Conservation (phyloP, 2,888 invertebrate genomes). For the Drosophila lutescens region DNA sequence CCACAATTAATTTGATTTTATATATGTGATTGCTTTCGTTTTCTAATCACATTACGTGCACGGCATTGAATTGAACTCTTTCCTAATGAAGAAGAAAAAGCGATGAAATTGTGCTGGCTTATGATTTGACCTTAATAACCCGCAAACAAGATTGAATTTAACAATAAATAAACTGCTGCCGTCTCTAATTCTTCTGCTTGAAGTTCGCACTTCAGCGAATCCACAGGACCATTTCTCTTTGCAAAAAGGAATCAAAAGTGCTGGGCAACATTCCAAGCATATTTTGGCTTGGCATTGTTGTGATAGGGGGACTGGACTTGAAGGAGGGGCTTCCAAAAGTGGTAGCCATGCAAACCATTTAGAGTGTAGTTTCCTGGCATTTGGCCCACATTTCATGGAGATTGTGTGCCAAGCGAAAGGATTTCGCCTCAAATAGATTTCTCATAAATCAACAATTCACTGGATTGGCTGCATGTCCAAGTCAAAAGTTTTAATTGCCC, state of each 20-base stretch:
- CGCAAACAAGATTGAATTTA: constrained; percentile 18
- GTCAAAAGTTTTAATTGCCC: constrained; percentile 46
- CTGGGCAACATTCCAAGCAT: constrained; percentile 34
- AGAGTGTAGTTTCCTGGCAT: constrained; percentile 15
- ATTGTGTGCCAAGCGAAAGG: constrained; percentile 5
- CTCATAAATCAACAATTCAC: constrained; percentile 25
- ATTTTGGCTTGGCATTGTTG: constrained; percentile 14
- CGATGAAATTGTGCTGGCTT: constrained; percentile 21
- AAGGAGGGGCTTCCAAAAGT: not conserved
- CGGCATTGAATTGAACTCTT: constrained; percentile 11
- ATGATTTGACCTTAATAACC: constrained; percentile 1
- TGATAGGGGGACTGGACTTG: not conserved
- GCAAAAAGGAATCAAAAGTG: constrained; percentile 19
- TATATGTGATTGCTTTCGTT: constrained; percentile 16
- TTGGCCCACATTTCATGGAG: constrained; percentile 28
- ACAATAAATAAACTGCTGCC: constrained; percentile 51
- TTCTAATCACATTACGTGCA: constrained; percentile 60
- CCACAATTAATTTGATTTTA: constrained; percentile 34
- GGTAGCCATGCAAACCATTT: constrained; percentile 43
- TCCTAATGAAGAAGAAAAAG: not conserved
- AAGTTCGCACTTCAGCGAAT: constrained; percentile 60
- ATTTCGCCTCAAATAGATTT: constrained; percentile 27
- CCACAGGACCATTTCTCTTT: constrained; percentile 4
- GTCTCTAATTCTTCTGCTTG: constrained; percentile 44
- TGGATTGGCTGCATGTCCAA: constrained; percentile 2